Conservation (phyloP, 2,113 vertebrate genomes). For the Perca fluviatilis region DNA sequence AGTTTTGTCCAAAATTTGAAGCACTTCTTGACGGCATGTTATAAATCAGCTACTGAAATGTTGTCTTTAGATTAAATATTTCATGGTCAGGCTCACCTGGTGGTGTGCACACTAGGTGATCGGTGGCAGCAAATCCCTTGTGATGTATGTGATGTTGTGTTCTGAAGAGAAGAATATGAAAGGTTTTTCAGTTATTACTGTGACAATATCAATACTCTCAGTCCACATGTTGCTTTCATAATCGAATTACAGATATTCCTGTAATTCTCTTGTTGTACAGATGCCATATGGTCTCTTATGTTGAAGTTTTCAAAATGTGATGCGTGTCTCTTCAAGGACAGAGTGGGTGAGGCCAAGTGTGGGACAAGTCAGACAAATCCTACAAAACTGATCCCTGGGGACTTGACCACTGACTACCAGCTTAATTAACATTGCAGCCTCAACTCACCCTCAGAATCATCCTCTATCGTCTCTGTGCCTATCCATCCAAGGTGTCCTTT, state of each 20-base stretch:
- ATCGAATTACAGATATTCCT: background rate
- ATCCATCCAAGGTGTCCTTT: background rate
- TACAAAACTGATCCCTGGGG: background rate
- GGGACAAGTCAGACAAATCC: background rate
- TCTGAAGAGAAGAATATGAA: slow-evolving; percentile 76
- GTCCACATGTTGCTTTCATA: background rate
- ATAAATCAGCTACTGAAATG: background rate
- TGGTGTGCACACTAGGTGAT: slow-evolving; percentile 87
- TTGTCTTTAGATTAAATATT: slow-evolving; percentile 26
- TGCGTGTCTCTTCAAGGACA: background rate
- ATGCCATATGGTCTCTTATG: background rate
- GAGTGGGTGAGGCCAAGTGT: background rate
- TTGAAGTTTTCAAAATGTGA: background rate
- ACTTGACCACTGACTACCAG: background rate
- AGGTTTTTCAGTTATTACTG: slow-evolving; percentile 5
- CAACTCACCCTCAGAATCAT: background rate
- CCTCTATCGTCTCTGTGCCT: background rate
- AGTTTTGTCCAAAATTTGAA: background rate
- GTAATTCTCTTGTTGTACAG: background rate
- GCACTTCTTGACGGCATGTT: slow-evolving; percentile 5
- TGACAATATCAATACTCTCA: slow-evolving; percentile 7
- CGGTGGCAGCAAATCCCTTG: slow-evolving; percentile 85
- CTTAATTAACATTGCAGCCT: background rate
- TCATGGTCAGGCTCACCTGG: slow-evolving; percentile 80
- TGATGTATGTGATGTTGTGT: slow-evolving; percentile 87